phyloP scores from a whole-genome alignment of 2,113 vertebrate species.

The Hemichromis elongatus region DNA sequence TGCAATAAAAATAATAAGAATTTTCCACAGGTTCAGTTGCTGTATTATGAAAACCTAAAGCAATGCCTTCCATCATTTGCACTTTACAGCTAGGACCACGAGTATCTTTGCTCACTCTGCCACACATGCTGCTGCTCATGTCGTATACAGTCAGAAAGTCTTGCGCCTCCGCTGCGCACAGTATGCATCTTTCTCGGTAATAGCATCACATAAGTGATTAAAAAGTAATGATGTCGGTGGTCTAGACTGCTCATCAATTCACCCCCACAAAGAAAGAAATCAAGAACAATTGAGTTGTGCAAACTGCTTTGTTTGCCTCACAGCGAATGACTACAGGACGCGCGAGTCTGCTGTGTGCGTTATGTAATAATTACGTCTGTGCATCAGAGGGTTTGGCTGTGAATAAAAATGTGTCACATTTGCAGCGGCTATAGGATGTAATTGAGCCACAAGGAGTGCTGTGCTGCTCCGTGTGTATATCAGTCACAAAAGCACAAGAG shows the following conservation, averaged over 20 bases:
- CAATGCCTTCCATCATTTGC: not conserved
- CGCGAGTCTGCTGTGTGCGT: not conserved
- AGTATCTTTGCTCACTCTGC: not conserved
- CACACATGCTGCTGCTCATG: not conserved
- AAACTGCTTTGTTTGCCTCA: conserved; percentile 32
- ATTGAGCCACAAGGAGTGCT: conserved; percentile 1
- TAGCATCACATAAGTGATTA: conserved; percentile 48
- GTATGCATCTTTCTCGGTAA: conserved; percentile 38
- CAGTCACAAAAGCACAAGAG: not conserved
- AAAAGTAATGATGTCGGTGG: conserved; percentile 46
- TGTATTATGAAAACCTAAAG: not conserved
- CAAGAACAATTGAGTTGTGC: conserved; percentile 17
- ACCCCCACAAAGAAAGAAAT: conserved; percentile 19
- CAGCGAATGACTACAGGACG: not conserved
- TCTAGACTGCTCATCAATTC: conserved; percentile 33
- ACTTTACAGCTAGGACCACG: not conserved
- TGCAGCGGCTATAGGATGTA: conserved; percentile 13
- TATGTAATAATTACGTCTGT: conserved; percentile 13
- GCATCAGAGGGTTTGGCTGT: not conserved
- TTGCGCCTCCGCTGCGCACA: not conserved
- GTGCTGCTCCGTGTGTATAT: not conserved
- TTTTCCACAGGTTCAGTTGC: not conserved
- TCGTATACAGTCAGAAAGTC: not conserved
- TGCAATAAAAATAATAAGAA: conserved; percentile 1
- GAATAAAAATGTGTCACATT: conserved; percentile 27